A percentile compares a stretch with the other conserved stretches of the same genome.
phyloP scores from a whole-genome alignment of 2,113 vertebrate species.

The Calypte anna region DNA sequence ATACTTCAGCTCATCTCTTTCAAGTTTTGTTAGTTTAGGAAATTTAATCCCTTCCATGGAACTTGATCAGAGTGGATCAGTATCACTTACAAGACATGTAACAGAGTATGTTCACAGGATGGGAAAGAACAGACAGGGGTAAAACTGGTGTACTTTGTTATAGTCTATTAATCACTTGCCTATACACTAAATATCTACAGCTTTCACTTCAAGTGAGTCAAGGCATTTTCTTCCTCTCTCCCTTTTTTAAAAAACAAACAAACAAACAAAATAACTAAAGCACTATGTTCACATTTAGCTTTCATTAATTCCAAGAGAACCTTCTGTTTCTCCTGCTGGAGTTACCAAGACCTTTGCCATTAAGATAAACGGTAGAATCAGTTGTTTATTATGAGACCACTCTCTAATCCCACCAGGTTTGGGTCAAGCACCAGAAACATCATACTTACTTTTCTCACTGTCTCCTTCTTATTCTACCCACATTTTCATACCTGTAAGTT shows the following conservation, averaged over 20 bases:
- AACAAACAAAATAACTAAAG: not conserved
- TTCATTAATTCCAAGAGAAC: not conserved
- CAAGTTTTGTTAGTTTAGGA: slow-evolving; percentile 36
- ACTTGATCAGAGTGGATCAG: slow-evolving; percentile 17
- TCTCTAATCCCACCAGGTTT: not conserved
- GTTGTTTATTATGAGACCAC: not conserved
- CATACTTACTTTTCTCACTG: not conserved
- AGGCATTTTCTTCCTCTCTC: not conserved
- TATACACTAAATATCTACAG: not conserved
- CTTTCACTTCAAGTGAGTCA: not conserved
- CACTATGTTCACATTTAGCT: not conserved
- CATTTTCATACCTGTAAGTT: not conserved
- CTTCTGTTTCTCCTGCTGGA: not conserved
- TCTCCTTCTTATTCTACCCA: not conserved
- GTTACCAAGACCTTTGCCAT: not conserved
- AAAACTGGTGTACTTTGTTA: not conserved
- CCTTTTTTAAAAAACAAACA: not conserved
- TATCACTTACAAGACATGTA: not conserved
- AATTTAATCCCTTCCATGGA: slow-evolving; percentile 32
- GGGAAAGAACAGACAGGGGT: not conserved
- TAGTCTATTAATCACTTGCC: not conserved
- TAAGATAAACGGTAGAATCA: not conserved
- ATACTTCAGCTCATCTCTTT: slow-evolving; percentile 15
- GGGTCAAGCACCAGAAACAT: not conserved
- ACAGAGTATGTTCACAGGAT: not conserved